Evolutionary conservation across 1,140 invertebrate genomes (phyloP).

Genomic region (Ceratosolen solmsi): DNA sequence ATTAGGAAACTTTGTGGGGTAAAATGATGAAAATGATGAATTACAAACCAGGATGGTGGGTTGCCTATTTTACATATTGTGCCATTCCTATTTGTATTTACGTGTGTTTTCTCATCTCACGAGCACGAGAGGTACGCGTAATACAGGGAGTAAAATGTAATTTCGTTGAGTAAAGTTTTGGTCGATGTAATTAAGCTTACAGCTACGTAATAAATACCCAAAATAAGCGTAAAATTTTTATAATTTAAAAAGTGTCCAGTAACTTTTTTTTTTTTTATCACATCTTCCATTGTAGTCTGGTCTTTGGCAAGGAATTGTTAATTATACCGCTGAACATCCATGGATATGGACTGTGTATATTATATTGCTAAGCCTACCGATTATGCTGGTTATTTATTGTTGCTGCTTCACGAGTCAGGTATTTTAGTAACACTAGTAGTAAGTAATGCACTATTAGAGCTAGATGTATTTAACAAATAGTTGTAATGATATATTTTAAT

Average conservation of each 20-base stretch:
- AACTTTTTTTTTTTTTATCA: conserved; percentile 22
- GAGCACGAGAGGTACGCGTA: conserved; percentile 79
- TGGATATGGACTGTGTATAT: conserved; percentile 93
- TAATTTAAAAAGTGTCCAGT: neutral
- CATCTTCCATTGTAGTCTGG: conserved; percentile 80
- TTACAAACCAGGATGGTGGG: conserved; percentile 86
- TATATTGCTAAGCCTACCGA: conserved; percentile 84
- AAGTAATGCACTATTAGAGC: conserved; percentile 24
- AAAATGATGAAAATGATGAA: conserved; percentile 81
- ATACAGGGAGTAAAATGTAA: conserved; percentile 41
- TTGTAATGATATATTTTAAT: neutral
- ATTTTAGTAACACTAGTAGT: conserved; percentile 53
- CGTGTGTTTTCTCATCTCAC: conserved; percentile 79
- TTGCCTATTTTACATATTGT: conserved; percentile 84
- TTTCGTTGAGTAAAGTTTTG: conserved; percentile 12
- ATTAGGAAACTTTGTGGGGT: conserved; percentile 81
- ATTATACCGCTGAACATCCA: conserved; percentile 90
- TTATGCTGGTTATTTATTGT: conserved; percentile 87
- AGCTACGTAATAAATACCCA: neutral
- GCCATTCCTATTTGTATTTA: conserved; percentile 81
- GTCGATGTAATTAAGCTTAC: neutral
- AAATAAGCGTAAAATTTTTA: neutral
- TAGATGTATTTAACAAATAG: neutral
- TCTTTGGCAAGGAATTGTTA: conserved; percentile 84
- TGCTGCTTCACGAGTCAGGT: conserved; percentile 79